phyloP scores from a whole-genome alignment of 2,797 vertebrate genomes.

The Bryconaethiops microstoma region DNA sequence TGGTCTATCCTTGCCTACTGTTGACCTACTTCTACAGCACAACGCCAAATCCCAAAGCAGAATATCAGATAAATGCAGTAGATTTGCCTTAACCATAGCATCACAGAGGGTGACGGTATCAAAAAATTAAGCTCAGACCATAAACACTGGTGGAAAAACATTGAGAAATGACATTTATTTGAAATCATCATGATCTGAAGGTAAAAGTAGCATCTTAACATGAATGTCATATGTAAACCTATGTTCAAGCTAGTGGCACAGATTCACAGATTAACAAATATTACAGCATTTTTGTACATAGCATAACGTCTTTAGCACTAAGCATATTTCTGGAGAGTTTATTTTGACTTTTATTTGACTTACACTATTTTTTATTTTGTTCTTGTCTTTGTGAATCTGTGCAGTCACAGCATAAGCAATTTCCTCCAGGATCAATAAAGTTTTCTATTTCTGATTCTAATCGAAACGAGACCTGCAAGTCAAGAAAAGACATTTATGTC shows the following conservation, averaged over 20 bases:
- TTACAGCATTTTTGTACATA: no score
- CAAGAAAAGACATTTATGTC: not conserved
- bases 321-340: no score
- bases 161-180: not conserved
- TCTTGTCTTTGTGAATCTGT: no score
- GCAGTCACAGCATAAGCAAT: no score
- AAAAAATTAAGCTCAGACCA: not conserved
- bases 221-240: not conserved
- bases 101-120: not conserved
- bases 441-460: no score
- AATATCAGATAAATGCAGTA: not conserved
- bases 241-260: no score
- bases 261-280: no score
- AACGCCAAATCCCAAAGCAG: not conserved
- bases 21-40: constrained; percentile 19
- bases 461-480: not conserved
- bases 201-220: not conserved
- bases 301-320: no score
- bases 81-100: not conserved
- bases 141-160: not conserved
- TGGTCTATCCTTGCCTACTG: not conserved
- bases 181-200: not conserved
- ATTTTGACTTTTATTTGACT: no score
- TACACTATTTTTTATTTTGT: no score
- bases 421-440: no score